phyloP scores from a whole-genome alignment of 2,797 vertebrate genomes.

The Halcyon leucocephala region DNA sequence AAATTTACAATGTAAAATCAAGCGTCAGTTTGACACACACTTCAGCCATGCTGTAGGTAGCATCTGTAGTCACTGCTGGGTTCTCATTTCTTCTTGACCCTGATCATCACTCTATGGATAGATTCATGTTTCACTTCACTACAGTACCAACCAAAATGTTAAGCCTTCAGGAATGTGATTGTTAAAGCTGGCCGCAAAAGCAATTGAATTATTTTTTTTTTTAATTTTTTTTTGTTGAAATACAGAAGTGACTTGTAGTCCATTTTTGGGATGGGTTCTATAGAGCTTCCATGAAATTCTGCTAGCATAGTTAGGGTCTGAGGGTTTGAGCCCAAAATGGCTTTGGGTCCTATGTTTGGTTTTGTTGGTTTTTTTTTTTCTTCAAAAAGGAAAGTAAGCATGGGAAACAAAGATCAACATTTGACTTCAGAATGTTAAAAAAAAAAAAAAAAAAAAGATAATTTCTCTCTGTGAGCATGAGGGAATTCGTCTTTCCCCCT shows the following conservation, averaged over 20 bases:
- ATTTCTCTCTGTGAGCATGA: neutral
- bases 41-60: neutral
- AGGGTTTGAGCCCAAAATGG: neutral
- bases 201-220: neutral
- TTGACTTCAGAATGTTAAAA: neutral
- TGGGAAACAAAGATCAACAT: neutral
- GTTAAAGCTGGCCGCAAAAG: neutral
- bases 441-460: neutral
- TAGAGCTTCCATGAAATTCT: neutral
- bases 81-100: conserved; percentile 11
- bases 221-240: neutral
- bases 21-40: neutral
- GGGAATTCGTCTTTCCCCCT: neutral
- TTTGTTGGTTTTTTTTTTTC: neutral
- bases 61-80: neutral
- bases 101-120: neutral
- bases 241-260: neutral
- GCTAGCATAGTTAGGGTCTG: neutral
- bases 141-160: neutral
- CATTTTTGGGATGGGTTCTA: neutral
- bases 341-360: neutral
- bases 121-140: neutral
- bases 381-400: neutral
- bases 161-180: neutral
- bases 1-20: neutral